A percentile compares a stretch with the other conserved stretches of the same genome.
phyloP scores from a whole-genome alignment of 2,797 vertebrate genomes.

The Siniperca scherzeri region DNA sequence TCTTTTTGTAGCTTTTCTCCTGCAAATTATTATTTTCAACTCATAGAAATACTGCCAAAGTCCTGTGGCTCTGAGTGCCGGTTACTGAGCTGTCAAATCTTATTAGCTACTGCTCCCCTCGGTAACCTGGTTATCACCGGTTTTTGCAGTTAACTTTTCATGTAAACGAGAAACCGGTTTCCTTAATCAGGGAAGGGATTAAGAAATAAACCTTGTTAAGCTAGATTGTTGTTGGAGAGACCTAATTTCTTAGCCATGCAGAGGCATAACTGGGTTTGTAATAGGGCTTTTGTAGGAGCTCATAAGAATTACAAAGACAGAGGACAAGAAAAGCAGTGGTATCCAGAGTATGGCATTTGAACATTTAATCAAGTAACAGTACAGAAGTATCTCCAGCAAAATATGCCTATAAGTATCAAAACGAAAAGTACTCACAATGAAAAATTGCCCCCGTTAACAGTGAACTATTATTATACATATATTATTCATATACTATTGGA shows the following conservation, averaged over 20 bases:
- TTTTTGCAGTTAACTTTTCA: background rate
- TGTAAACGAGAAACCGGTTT: slow-evolving; percentile 22
- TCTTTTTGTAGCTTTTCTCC: background rate
- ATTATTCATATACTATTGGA: background rate
- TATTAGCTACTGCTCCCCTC: background rate
- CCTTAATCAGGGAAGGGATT: slow-evolving; percentile 13
- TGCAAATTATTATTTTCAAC: slow-evolving; percentile 1
- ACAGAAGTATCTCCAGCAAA: background rate
- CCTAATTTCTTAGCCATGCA: slow-evolving; percentile 10
- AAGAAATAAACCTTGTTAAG: slow-evolving; percentile 16
- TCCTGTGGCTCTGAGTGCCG: background rate
- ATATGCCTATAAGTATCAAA: background rate
- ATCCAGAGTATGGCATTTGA: background rate
- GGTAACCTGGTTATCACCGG: slow-evolving; percentile 17
- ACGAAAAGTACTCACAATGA: background rate
- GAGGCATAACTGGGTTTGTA: slow-evolving; percentile 3
- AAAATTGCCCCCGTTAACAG: background rate
- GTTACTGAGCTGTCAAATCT: slow-evolving; percentile 34
- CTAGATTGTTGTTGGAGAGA: background rate
- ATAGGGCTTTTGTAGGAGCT: slow-evolving; percentile 2
- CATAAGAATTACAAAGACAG: background rate
- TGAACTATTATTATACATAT: background rate
- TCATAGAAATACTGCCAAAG: background rate
- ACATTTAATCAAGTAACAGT: background rate
- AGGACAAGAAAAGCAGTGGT: background rate